Evolutionary conservation across 2,113 vertebrate genomes (phyloP).

Genomic region (Gobiocypris rarus): DNA sequence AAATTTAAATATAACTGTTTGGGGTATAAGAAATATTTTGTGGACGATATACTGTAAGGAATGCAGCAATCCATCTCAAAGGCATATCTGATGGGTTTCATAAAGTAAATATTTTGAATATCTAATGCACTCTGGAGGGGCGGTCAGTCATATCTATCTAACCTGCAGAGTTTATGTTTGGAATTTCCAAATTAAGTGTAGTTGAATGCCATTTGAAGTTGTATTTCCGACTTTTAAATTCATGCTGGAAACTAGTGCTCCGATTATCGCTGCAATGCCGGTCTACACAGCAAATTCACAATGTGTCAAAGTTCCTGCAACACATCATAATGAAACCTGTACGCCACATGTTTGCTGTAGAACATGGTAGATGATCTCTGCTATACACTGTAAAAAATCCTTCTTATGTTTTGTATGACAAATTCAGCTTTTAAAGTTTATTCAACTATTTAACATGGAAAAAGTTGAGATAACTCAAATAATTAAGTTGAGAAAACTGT

Average conservation of each 20-base stretch:
- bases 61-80: background rate
- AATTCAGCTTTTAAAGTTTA: no score
- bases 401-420: no score
- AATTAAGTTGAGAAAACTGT: no score
- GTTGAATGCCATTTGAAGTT: background rate
- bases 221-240: background rate
- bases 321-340: background rate
- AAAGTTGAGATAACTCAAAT: no score
- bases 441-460: no score
- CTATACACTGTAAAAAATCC: no score
- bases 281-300: background rate
- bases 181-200: background rate
- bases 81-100: background rate
- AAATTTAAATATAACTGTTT: no score
- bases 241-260: background rate
- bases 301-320: background rate
- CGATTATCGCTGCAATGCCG: no score
- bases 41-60: background rate
- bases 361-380: background rate
- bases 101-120: no score
- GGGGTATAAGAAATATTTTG: background rate
- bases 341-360: background rate
- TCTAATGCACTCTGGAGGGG: background rate
- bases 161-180: conserved; percentile 6
- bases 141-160: background rate